Evolutionary conservation across 2,113 vertebrate species (phyloP), one percentile per base, ranked within the genome.

Genomic region (Nasalis larvatus): DNA sequence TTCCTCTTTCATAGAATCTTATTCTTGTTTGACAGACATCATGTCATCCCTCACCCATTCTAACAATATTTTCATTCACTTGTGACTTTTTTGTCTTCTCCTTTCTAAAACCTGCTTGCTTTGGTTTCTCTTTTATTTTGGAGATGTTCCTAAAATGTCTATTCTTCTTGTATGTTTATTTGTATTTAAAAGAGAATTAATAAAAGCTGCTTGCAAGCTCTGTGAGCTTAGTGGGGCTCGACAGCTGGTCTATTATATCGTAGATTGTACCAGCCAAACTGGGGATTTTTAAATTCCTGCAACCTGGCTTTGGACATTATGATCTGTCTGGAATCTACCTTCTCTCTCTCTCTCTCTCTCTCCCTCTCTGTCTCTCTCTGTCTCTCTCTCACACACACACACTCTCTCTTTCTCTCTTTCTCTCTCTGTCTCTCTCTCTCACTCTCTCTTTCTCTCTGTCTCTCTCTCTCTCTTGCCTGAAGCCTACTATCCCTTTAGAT

Each of bases 141-240:
- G 30, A 95, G 73, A 91, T 92, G 40, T 83, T 94, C 21, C 47
- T 20, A 91, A 68, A 23, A 35, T 63, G 17, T 47, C 54, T 92
- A 7, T 23, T 91, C 6, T 49, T 77, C 73, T 76, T 84, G 5
- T 73, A 76, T 88, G 4, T 74, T 95, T 78, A 81, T 69, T 56
- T 90, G 30, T 95, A 77, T 27, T 87, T 68, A 80, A 91, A 87
- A 73, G 25, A 94, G 35, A 68, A 18, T 89, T 80, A 90, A 87
- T 35, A 42, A 89, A 89, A 86, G 16, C 10, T 82, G 14, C 58
- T 20, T 94, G 32, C 23, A 71, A 91, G 17, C 16, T 90, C 63
- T 81, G 37, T 83, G 71, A 69, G 49, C 6, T 69, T 60, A 6
- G 14, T 63, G 13, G 13, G 58, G 17, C 16, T 89, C 91, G 37